Evolutionary conservation across 2,113 vertebrate genomes (phyloP), one percentile per base, ranked within the genome.

Genomic region (Hypomesus transpacificus): DNA sequence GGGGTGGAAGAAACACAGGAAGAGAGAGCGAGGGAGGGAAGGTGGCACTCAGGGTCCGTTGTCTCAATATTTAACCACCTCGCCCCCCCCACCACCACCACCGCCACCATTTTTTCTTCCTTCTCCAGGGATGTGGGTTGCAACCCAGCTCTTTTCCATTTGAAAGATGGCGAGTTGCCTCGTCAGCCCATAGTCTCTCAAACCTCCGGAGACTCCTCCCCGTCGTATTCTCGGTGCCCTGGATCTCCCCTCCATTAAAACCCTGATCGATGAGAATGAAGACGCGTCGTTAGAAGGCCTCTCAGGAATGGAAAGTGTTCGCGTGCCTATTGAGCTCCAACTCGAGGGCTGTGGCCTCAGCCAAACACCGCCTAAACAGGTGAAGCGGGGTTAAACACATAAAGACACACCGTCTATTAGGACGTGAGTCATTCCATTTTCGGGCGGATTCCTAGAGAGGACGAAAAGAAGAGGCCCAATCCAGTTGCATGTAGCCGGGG

Each of bases 61-160:
- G 62, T 74, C 69, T 88, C 80, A 81, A 88, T 87, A 87, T 88
- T 89, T 88, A 82, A 87, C 82, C 72, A 54, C 59, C 69, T 68
- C 21, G 5, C 31, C 4, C 2, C 24, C 24, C 24, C 39, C 9
- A 0, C 39, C 39, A 9, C 39, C 9, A 1, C 39, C 7, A 5
- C 7, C 9, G 1, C 39, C 39, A 46, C 39, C 39, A 13, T 34
- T 34, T 34, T 34, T 7, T 7, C 39, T 46, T 46, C 39, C 39
- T 46, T 46, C 39, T 46, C 39, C 9, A 13, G 39, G 39, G 39
- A 11, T 11, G 39, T 34, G 31, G 5, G 4, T 3, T 26, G 24
- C 24, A 26, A 26, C 24, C 39, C 9, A 7, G 7, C 39, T 46
- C 39, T 46, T 80, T 71, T 80, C 80, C 75, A 68, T 58, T 78